phyloP scores from a whole-genome alignment of 2,888 invertebrate species.

The Tineola bisselliella region DNA sequence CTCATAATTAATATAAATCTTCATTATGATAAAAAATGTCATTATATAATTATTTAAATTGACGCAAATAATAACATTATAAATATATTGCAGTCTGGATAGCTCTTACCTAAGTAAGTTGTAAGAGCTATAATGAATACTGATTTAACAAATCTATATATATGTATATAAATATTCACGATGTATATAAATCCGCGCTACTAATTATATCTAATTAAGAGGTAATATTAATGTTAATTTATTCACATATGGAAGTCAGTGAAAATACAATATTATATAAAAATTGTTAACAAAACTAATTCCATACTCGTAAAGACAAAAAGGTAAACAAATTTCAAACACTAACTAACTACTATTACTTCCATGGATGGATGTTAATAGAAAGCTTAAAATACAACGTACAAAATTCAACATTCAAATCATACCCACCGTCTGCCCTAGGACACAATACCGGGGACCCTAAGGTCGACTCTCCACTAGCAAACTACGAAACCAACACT shows the following conservation, averaged over 20 bases:
- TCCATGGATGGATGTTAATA: too few species aligned
- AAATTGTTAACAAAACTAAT: too few species aligned
- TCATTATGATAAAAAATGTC: background rate
- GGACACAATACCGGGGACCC: background rate
- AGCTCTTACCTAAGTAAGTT: background rate
- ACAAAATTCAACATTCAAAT: too few species aligned
- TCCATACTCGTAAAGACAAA: too few species aligned
- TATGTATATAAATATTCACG: background rate
- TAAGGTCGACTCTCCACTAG: too few species aligned
- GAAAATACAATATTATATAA: background rate
- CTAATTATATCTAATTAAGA: background rate
- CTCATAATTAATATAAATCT: too few species aligned
- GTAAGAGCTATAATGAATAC: slow-evolving; percentile 4
- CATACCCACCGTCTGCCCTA: background rate
- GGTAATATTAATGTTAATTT: background rate
- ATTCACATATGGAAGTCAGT: background rate
- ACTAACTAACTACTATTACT: too few species aligned
- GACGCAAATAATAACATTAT: background rate
- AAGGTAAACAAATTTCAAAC: too few species aligned
- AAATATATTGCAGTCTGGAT: background rate
- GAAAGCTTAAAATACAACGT: too few species aligned
- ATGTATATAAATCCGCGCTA: background rate
- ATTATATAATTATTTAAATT: background rate
- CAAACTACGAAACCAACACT: too few species aligned
- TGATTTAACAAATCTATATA: background rate